phyloP scores from a whole-genome alignment of 2,113 vertebrate species.

The Spizaetus ornatus region DNA sequence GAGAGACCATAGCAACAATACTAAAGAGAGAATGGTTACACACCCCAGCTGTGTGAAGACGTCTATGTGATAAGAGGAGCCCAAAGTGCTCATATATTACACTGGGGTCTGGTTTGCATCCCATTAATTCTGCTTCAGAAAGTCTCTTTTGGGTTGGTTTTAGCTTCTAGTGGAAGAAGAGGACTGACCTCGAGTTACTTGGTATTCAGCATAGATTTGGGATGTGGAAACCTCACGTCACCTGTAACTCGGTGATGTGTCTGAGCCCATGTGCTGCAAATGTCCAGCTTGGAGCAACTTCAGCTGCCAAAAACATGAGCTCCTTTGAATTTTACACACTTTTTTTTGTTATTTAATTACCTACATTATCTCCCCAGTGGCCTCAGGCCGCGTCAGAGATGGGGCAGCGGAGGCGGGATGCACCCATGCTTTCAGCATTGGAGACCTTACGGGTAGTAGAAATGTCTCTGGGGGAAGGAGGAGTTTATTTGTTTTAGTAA shows the following conservation, averaged over 20 bases:
- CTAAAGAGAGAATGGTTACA: background rate
- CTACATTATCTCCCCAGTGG: background rate
- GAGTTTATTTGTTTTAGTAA: background rate
- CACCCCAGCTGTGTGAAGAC: background rate
- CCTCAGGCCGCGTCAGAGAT: background rate
- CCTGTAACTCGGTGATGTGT: accelerated
- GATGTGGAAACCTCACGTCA: background rate
- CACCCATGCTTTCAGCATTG: background rate
- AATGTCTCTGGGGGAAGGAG: accelerated
- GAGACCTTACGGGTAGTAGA: background rate
- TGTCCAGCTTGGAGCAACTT: background rate
- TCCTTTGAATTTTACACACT: background rate
- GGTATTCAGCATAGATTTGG: background rate
- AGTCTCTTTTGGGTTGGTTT: background rate
- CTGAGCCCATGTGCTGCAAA: background rate
- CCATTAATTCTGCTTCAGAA: background rate
- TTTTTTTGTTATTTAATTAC: background rate
- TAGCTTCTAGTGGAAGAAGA: background rate
- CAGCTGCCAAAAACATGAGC: background rate
- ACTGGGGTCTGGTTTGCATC: background rate
- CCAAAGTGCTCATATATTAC: background rate
- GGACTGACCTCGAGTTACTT: background rate
- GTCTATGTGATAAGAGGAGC: background rate
- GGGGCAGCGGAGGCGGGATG: background rate
- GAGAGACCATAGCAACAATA: background rate